Evolutionary conservation across 2,113 vertebrate species (phyloP).

Genomic region (Fulmarus glacialis): DNA sequence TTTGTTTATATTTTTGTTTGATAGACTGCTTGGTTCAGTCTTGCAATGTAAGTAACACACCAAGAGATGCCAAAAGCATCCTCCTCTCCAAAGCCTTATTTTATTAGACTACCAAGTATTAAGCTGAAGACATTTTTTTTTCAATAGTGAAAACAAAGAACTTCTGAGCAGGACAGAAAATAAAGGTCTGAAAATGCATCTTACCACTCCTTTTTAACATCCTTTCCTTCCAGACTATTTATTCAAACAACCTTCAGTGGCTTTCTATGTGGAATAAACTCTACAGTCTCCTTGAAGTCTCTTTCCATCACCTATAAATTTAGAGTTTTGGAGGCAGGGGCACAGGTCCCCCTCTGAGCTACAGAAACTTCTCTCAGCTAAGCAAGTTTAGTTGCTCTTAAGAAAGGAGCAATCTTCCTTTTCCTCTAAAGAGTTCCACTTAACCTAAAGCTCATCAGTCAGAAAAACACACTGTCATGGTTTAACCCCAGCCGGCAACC

Average conservation of each 20-base stretch:
- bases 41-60: background rate
- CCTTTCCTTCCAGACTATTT: background rate
- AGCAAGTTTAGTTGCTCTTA: background rate
- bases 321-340: background rate
- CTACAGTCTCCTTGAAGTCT: background rate
- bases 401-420: background rate
- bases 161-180: background rate
- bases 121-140: background rate
- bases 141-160: background rate
- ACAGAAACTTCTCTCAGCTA: background rate
- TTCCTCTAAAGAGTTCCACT: background rate
- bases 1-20: background rate
- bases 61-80: background rate
- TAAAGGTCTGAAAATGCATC: background rate
- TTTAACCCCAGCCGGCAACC: background rate
- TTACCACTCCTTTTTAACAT: background rate
- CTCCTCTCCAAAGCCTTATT: background rate
- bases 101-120: background rate
- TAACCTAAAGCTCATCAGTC: background rate
- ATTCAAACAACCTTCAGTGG: background rate
- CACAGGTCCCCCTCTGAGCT: background rate
- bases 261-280: background rate
- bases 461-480: background rate
- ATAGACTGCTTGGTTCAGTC: background rate
- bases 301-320: background rate